Conservation (phyloP, 2,888 invertebrate genomes). For the Steinernema carpocapsae region DNA sequence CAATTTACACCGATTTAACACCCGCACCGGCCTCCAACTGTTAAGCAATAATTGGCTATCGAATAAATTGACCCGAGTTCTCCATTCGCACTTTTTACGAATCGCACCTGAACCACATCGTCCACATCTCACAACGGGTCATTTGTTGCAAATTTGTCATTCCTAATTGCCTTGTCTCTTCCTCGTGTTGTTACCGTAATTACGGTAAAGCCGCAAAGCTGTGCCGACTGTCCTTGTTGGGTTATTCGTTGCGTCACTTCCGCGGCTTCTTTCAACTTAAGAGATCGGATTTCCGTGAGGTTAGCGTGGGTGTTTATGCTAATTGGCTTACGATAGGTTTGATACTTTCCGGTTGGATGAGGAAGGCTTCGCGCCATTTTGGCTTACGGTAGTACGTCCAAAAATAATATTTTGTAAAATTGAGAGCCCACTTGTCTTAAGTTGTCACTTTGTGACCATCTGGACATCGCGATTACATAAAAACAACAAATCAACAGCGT, state of each 20-base stretch:
- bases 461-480: too few relatives aligned
- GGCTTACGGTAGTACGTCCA: too few relatives aligned
- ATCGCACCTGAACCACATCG: slow-evolving; percentile 1
- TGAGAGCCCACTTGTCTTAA: too few relatives aligned
- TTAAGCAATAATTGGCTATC: slow-evolving; percentile 2
- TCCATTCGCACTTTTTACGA: background rate
- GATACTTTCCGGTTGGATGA: too few relatives aligned
- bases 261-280: background rate
- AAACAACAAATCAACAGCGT: too few relatives aligned
- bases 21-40: background rate
- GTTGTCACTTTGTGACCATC: too few relatives aligned
- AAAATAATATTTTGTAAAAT: too few relatives aligned
- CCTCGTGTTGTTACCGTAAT: slow-evolving; percentile 22
- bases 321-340: slow-evolving; percentile 9
- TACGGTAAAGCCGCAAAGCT: background rate
- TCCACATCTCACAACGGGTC: background rate
- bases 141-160: background rate
- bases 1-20: slow-evolving; percentile 9
- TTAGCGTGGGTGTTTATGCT: background rate
- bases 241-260: background rate
- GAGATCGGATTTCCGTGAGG: slow-evolving; percentile 15
- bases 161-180: slow-evolving; percentile 3
- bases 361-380: too few relatives aligned
- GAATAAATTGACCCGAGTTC: background rate
- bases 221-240: slow-evolving; percentile 7